phyloP scores from a whole-genome alignment of 1,140 invertebrate species.

The Dendroctonus ponderosae region DNA sequence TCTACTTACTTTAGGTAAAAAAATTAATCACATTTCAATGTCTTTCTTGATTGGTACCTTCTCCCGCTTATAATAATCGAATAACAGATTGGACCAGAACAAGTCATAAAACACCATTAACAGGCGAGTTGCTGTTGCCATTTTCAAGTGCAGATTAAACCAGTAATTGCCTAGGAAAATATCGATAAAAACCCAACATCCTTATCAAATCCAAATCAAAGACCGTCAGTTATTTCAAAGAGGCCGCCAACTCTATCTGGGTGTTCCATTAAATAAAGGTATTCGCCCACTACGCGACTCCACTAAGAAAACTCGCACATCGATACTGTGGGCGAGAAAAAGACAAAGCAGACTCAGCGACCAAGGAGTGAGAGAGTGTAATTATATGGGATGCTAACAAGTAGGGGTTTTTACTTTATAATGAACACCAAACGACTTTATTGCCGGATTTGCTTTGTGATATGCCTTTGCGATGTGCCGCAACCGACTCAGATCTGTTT shows the following conservation, averaged over 20 bases:
- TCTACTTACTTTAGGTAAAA: no score
- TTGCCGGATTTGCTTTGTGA: constrained; percentile 15
- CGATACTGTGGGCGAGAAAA: constrained; percentile 7
- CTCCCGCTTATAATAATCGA: no score
- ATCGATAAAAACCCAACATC: no score
- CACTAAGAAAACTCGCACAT: constrained; percentile 7
- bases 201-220: constrained; percentile 28
- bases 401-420: constrained; percentile 42
- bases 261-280: constrained; percentile 44
- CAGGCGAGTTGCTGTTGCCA: no score
- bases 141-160: no score
- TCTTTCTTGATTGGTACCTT: no score
- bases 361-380: constrained; percentile 34
- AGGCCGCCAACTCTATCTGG: constrained; percentile 45
- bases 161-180: no score
- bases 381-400: constrained; percentile 42
- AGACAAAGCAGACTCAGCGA: not conserved
- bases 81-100: no score
- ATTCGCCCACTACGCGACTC: constrained; percentile 39
- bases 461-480: no score
- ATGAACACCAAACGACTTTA: constrained; percentile 35
- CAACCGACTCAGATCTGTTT: no score
- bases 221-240: constrained; percentile 44
- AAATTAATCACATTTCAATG: no score
- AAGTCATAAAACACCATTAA: no score